A percentile compares a stretch with the other conserved stretches of the same genome.
Conservation (phyloP, 2,113 vertebrate species). For the Syngnathus floridae region DNA sequence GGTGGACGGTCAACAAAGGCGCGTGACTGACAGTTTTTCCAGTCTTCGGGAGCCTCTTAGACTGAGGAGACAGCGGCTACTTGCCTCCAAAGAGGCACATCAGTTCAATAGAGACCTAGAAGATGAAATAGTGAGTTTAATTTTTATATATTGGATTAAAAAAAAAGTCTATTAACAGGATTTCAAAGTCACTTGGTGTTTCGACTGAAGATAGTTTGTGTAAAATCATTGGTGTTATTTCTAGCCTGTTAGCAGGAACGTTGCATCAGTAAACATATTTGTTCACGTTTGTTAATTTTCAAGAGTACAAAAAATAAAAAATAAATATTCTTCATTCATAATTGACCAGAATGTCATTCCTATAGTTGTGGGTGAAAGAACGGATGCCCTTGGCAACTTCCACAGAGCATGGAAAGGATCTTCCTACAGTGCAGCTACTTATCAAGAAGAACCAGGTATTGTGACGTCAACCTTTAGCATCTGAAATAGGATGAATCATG, state of each 20-base stretch:
- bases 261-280: too few relatives aligned
- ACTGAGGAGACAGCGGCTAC: constrained; percentile 71
- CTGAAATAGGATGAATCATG: neutral
- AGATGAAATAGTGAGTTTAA: constrained; percentile 84
- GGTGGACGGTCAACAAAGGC: constrained; percentile 76
- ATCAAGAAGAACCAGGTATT: constrained; percentile 92
- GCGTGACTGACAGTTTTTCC: constrained; percentile 75
- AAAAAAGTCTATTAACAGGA: too few relatives aligned
- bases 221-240: too few relatives aligned
- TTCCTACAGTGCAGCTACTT: constrained; percentile 87
- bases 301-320: too few relatives aligned
- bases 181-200: too few relatives aligned
- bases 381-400: constrained; percentile 84
- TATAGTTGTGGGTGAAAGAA: constrained; percentile 87
- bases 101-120: constrained; percentile 90
- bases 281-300: too few relatives aligned
- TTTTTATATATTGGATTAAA: neutral
- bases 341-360: constrained; percentile 11
- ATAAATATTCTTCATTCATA: neutral
- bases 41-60: constrained; percentile 76
- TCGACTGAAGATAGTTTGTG: too few relatives aligned
- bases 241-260: too few relatives aligned
- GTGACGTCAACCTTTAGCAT: neutral
- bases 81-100: constrained; percentile 85
- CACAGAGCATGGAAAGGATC: constrained; percentile 85